Percentiles rank a stretch among this genome's conserved stretches.
Conservation (phyloP, 2,888 invertebrate species). For the Subacronicta megacephala region DNA sequence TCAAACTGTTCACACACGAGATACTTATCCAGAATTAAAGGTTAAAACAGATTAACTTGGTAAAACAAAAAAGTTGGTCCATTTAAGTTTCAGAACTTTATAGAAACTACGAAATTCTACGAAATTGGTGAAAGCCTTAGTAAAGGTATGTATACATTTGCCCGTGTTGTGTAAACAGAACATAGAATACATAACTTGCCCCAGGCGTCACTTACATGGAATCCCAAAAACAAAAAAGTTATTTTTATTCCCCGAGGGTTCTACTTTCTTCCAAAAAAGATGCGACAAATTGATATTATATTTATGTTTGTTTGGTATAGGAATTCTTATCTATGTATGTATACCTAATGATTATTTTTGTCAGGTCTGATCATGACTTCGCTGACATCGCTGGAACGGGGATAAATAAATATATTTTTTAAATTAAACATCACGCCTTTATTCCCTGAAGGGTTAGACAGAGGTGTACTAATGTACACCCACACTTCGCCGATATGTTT, state of each 20-base stretch:
- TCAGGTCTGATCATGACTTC: too few relatives aligned
- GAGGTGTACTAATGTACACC: too few relatives aligned
- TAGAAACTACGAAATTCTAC: conserved; percentile 42
- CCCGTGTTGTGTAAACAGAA: conserved; percentile 10
- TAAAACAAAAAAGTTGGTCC: conserved; percentile 40
- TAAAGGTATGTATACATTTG: conserved; percentile 28
- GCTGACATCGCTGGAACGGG: too few relatives aligned
- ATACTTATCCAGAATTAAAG: conserved; percentile 51
- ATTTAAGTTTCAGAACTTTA: conserved; percentile 39
- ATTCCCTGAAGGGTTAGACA: too few relatives aligned
- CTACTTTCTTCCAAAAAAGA: conserved; percentile 41
- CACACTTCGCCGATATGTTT: too few relatives aligned
- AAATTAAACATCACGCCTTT: too few relatives aligned
- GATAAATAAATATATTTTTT: too few relatives aligned
- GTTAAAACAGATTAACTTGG: conserved; percentile 51
- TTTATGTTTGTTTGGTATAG: conserved; percentile 33
- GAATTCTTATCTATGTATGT: conserved; percentile 38
- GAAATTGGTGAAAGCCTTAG: conserved; percentile 36
- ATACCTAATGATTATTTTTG: too few relatives aligned
- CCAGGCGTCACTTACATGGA: conserved; percentile 31
- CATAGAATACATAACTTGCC: conserved; percentile 9
- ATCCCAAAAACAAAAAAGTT: conserved; percentile 49
- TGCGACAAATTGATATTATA: conserved; percentile 46
- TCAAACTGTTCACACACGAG: conserved; percentile 48
- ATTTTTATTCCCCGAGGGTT: conserved; percentile 36